Evolutionary conservation across 2,888 invertebrate genomes (phyloP), one percentile per base, ranked within the genome.

Genomic region (Nudaria mundana): DNA sequence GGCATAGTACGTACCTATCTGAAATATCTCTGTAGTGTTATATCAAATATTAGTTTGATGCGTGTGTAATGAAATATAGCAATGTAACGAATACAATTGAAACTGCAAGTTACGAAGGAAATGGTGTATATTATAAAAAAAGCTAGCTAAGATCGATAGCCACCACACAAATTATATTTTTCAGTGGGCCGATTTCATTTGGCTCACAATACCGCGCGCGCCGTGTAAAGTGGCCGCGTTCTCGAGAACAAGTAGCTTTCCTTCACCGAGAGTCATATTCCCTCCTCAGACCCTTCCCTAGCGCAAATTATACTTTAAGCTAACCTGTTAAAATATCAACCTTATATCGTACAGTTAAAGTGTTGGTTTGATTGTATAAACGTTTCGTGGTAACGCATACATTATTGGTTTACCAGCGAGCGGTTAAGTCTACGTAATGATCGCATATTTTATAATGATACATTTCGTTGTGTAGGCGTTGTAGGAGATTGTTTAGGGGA

Each of bases 141-240:
- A n/a, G n/a, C n/a, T n/a, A n/a, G n/a, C n/a, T n/a, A 24, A 25
- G 25, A 34, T 25, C 25, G 22, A 45, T 43, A 40, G 12, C n/a
- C 25, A 16, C 12, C 23, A 29, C 23, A 22, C 38, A 28, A 16
- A 29, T 13, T 7, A 22, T 20, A 42, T 49, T 48, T 42, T 48
- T 36, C 44, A 41, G 31, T 39, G 47, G 37, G 40, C 44, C 46
- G 41, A 57, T 58, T 61, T 58, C 49, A 58, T 61, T 66, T 56
- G 52, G 37, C 34, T 37, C 39, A 51, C 62, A 58, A 54, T 57
- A 52, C 48, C n/a, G n/a, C n/a, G n/a, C n/a, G n/a, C 57, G 40
- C 40, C 60, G 62, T 60, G 55, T 56, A 72, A 79, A 81, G 76
- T 80, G 75, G 76, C 78, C 64, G 71, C 64, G 73, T 70, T 69